Evolutionary conservation across 1,140 invertebrate genomes (phyloP), one percentile per base, ranked within the genome.

Genomic region (Fopius arisanus): DNA sequence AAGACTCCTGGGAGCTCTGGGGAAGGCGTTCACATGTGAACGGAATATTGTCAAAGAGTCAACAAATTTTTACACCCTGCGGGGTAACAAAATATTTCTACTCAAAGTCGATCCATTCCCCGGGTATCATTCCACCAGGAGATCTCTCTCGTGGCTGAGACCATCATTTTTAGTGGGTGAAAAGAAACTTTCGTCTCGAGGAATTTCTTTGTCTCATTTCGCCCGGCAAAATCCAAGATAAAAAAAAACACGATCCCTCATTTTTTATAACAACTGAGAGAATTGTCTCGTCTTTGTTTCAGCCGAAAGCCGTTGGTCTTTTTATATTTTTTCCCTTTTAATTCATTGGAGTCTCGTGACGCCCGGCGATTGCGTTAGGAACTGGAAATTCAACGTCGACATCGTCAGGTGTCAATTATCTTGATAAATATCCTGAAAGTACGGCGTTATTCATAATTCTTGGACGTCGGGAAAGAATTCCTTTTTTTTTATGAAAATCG

Each of bases 1-100:
- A 74, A 73, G 4, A 74, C 41, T 19, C 80, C 82, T 79, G 51
- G 29, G 74, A 81, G 76, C 65, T 79, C 62, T 85, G 79, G 78
- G 80, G 79, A 66, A 77, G 69, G 78, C 78, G 72, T 80, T 77
- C 33, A 19, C 79, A 3, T 72, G 73, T 62, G 74, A 81, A 75
- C 80, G 76, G 75, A 75, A 77, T 33, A 54, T 78, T 29, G 69
- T 69, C 21, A 59, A 74, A 33, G 63, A 43, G 59, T 76, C 75
- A 51, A 51, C 43, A 51, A 51, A 51, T 51, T 19, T 51, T 51
- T 51, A 51, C 6, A 5, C 3, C 43, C 19, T 16, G 43, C 19
- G 43, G 14, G 33, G 12, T 37, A 37, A 37, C 7, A 37, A 37
- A 37, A 37, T 37, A 37, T 37, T 37, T 37, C 33, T 10, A 37